These are phyloP conservation scores for Crotophaga sulcirostris DNA, from an alignment of 2,113 vertebrate species.

Conservation along the genomic window DNA sequence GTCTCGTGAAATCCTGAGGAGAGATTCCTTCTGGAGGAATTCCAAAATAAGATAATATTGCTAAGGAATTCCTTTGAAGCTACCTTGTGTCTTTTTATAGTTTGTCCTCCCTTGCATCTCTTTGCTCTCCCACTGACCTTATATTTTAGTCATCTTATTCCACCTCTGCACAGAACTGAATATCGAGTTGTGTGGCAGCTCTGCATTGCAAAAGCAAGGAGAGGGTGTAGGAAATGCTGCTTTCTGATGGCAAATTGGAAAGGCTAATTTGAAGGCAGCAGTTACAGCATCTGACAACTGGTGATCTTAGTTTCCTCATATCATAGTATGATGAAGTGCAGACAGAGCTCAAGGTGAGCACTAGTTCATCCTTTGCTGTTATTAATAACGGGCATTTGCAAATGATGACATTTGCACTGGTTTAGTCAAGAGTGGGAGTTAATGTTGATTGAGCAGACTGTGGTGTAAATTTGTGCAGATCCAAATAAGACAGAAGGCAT, in stretches of 20 bases:
- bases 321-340: not conserved
- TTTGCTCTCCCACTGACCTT: not conserved
- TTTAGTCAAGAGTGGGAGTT: not conserved
- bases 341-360: not conserved
- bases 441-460: not conserved
- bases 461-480: not conserved
- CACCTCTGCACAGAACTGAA: not conserved
- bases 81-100: not conserved
- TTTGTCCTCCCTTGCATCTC: not conserved
- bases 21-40: not conserved
- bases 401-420: not conserved
- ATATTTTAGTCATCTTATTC: not conserved
- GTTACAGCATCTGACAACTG: not conserved
- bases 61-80: slow-evolving; percentile 38
- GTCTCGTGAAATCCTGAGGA: not conserved
- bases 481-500: not conserved
- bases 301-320: not conserved
- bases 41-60: not conserved
- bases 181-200: not conserved
- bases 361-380: not conserved
- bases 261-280: not conserved
- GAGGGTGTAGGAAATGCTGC: not conserved
- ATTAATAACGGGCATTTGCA: not conserved
- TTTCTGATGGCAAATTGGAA: not conserved
- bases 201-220: not conserved